Evolutionary conservation across 2,888 invertebrate genomes (phyloP).

Genomic region (Pseudeuparius sepicola): DNA sequence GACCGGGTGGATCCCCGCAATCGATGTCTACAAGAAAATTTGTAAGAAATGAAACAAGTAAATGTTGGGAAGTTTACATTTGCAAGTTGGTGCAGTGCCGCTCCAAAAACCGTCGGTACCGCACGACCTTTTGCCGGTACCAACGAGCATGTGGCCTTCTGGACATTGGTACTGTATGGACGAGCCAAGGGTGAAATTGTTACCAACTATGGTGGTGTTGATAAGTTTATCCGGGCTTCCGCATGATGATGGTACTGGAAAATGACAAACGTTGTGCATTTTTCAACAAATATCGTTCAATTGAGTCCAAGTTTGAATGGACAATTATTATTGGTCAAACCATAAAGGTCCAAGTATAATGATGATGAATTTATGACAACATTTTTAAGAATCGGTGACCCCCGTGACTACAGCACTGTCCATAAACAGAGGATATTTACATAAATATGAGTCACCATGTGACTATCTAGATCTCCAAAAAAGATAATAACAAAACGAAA

Average conservation of each 20-base stretch:
- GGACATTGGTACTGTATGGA: slow-evolving; percentile 69
- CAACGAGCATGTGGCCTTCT: slow-evolving; percentile 69
- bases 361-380: too few relatives aligned
- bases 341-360: too few relatives aligned
- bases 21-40: slow-evolving; percentile 58
- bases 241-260: slow-evolving; percentile 68
- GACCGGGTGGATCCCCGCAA: slow-evolving; percentile 57
- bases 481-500: too few relatives aligned
- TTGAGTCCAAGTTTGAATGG: too few relatives aligned
- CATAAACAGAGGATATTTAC: too few relatives aligned
- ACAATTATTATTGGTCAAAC: too few relatives aligned
- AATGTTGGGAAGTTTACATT: slow-evolving; percentile 53
- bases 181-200: slow-evolving; percentile 59
- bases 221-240: slow-evolving; percentile 79
- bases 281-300: too few relatives aligned
- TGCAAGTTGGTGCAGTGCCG: slow-evolving; percentile 69
- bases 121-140: slow-evolving; percentile 59
- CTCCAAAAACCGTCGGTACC: slow-evolving; percentile 74
- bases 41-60: not conserved
- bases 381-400: too few relatives aligned
- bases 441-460: too few relatives aligned
- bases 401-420: too few relatives aligned
- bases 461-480: too few relatives aligned
- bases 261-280: too few relatives aligned
- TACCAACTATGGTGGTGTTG: slow-evolving; percentile 72